A percentile compares a stretch with the other conserved stretches of the same genome.
phyloP scores from a whole-genome alignment of 2,888 invertebrate genomes.

The Clistopyga incitator region DNA sequence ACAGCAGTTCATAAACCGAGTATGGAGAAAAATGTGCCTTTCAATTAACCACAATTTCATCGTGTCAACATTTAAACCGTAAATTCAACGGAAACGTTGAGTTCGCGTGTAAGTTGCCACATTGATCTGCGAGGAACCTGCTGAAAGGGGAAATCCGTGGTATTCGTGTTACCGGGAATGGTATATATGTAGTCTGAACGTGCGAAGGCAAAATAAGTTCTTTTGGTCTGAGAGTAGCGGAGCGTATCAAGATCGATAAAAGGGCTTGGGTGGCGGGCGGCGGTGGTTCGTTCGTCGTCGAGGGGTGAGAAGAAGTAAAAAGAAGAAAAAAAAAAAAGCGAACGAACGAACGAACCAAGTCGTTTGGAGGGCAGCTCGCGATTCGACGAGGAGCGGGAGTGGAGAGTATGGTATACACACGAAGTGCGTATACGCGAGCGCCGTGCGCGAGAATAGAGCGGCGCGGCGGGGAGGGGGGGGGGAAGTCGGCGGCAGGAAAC shows the following conservation, averaged over 20 bases:
- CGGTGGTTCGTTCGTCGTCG: conserved; percentile 50
- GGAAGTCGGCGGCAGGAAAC: conserved; percentile 59
- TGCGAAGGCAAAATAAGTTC: conserved; percentile 62
- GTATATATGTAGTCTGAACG: conserved; percentile 28
- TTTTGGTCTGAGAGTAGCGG: conserved; percentile 73
- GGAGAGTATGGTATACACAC: conserved; percentile 42
- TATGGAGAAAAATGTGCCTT: neutral
- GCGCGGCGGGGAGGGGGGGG: conserved; percentile 37
- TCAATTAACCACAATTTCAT: neutral
- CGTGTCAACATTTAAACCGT: neutral
- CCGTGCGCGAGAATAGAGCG: conserved; percentile 15
- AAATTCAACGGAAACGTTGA: neutral
- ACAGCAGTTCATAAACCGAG: neutral
- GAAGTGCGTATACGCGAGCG: conserved; percentile 41
- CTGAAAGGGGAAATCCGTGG: conserved; percentile 41
- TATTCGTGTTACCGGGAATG: conserved; percentile 37
- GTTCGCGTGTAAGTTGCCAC: neutral
- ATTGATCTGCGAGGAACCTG: conserved; percentile 22
- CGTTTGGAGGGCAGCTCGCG: conserved; percentile 59
- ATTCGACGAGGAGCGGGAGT: conserved; percentile 53
- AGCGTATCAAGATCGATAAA: conserved; percentile 82
- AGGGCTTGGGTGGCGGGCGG: conserved; percentile 66
- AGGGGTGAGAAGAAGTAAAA: conserved; percentile 63
- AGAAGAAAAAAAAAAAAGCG: conserved; percentile 57
- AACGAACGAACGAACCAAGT: conserved; percentile 43